A percentile compares a stretch with the other conserved stretches of the same genome.
These are phyloP conservation scores for Sthenelais limicola DNA, from an alignment of 2,888 invertebrate genomes.

Conservation along the genomic window DNA sequence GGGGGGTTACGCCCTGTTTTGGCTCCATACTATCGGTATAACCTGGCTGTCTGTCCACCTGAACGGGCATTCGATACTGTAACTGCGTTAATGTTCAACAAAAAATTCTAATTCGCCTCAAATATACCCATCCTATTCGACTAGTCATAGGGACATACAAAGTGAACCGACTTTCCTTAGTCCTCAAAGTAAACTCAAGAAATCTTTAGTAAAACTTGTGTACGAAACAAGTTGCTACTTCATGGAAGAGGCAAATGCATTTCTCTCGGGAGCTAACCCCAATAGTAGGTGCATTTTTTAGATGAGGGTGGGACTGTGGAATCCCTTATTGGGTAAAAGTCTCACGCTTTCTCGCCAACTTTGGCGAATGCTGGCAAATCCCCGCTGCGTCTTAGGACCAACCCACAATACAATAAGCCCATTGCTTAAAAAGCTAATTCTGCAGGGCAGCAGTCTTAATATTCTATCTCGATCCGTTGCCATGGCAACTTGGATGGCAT, in stretches of 20 bases:
- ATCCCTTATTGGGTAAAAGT: constrained; percentile 24
- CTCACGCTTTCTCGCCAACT: not conserved
- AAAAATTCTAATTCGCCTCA: too few relatives aligned
- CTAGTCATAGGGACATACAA: too few relatives aligned
- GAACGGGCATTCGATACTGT: too few relatives aligned
- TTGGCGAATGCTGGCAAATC: constrained; percentile 9
- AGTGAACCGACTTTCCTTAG: too few relatives aligned
- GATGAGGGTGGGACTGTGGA: not conserved
- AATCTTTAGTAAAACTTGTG: too few relatives aligned
- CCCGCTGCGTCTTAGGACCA: constrained; percentile 16
- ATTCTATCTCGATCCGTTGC: constrained; percentile 27
- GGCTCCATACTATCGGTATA: too few relatives aligned
- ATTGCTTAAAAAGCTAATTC: constrained; percentile 38
- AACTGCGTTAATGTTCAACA: too few relatives aligned
- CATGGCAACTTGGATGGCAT: constrained; percentile 14
- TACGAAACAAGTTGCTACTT: too few relatives aligned
- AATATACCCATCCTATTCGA: too few relatives aligned
- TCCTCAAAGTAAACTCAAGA: too few relatives aligned
- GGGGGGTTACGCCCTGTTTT: too few relatives aligned
- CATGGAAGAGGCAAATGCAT: not conserved
- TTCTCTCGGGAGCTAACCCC: constrained; percentile 20
- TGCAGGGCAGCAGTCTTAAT: constrained; percentile 24
- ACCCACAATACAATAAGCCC: constrained; percentile 33
- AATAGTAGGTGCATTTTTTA: constrained; percentile 1
- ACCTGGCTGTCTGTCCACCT: too few relatives aligned